Base-by-base conservation (phyloP, 1,140 invertebrate species). In the Trachymyrmex septentrionalis region DNA sequence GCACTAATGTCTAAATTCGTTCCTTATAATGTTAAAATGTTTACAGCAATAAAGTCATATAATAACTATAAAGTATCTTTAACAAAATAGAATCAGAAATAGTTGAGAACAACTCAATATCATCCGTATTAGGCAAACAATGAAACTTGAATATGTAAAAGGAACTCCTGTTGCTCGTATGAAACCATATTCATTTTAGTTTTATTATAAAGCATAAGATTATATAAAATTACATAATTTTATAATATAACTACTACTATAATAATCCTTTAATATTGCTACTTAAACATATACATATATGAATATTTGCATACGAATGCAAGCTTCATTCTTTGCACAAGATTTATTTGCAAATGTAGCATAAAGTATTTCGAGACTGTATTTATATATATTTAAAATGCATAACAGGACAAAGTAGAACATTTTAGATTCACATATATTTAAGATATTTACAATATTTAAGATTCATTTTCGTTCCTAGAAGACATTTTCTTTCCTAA, bases 101-200 rank as follows among this genome's bases (percentile, higher is more conserved):
- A 82, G 10, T 59, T 55, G n/a, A 50, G 7, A 48, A 84, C 80
- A 84, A 84, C 80, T 84, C 80, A 84, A 27, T 84, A 84, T 84
- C 69, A 6, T 48, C n/a, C 34, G 10, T 38, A 4, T 84, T 61
- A 55, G 3, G 12, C 21, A 16, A 75, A 63, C 38, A 75, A 84
- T 73, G 27, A 84, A 73, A 84, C 69, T 50, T 84, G 69, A 30
- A 82, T 82, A 48, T 24, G 24, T 57, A 24, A 67, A 16, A 48
- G 48, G 6, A 44, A 55, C n/a, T 57, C 4, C 7, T 67, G n/a
- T 53, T 69, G 21, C 38, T 44, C 9, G 1, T 44, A 10, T 44
- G 6, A 48, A 59, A 27, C 2, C 0, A 48, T 48, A 34, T 75
- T 30, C 2, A 14, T 27, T 82, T 10, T 19, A 53, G 7, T 73